Evolutionary conservation across 1,140 invertebrate species (phyloP), one percentile per base, ranked within the genome.

Genomic region (Wasmannia auropunctata): DNA sequence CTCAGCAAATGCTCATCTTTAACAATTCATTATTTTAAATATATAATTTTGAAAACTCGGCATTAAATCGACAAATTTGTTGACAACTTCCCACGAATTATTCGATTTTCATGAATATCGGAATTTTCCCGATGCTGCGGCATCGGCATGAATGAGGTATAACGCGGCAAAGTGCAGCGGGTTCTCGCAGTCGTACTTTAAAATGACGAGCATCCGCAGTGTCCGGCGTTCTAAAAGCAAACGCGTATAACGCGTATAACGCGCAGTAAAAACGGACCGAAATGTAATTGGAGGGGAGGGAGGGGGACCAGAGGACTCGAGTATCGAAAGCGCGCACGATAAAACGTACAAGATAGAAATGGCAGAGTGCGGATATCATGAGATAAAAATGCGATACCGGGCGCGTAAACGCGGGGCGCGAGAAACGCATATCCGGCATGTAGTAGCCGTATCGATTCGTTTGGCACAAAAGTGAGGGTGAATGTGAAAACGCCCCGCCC

Each of bases 321-420:
- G 65, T 43, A 43, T 72, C 49, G 67, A 56, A 72, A 58, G 25
- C 34, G 19, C 46, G 76, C 43, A 14, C 63, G 63, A 88, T 85
- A 79, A 88, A 88, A 88, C 63, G 65, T 19, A 25, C n/a, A 46
- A 58, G 72, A 87, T 84, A 37, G 75, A 80, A 69, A 86, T 65
- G 49, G 81, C 56, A 60, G 40, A 22, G 40, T 69, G 58, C 46
- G 16, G 51, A 86, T 58, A 70, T 67, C 40, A 86, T 37, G 67
- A 75, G 81, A 88, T 69, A 65, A 75, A 89, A 89, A 54, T 79
- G 28, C 51, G 67, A 51, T 70, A 11, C 8, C n/a, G n/a, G 11
- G 11, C 31, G 28, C 46, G 28, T n/a, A 22, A n/a, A 31, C 25
- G 67, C 56, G 40, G 37, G 51, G 75, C 84, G 34, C 51, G 75